Conservation (phyloP, 2,888 invertebrate genomes). For the Dascillus cervinus region DNA sequence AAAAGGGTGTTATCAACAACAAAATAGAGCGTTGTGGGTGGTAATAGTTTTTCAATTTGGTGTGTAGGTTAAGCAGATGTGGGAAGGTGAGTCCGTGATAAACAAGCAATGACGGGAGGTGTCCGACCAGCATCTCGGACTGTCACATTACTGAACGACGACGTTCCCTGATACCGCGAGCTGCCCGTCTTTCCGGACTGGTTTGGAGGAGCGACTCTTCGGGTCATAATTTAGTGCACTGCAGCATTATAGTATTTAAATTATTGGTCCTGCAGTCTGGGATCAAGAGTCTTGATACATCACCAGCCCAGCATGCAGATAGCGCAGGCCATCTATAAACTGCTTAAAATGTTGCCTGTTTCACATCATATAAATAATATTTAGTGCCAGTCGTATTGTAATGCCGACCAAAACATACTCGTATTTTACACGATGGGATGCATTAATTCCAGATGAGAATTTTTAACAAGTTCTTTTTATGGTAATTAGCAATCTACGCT, state of each 20-base stretch:
- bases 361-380: slow-evolving; percentile 20
- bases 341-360: slow-evolving; percentile 21
- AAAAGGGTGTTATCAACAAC: too few species aligned
- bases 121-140: slow-evolving; percentile 16
- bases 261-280: slow-evolving; percentile 23
- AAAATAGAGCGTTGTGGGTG: too few species aligned
- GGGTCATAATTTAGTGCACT: slow-evolving; percentile 22
- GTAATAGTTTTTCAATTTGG: too few species aligned
- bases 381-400: slow-evolving; percentile 19
- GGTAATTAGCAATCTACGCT: slow-evolving; percentile 37
- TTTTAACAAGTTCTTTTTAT: slow-evolving; percentile 23
- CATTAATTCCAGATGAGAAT: slow-evolving; percentile 15
- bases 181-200: slow-evolving; percentile 18
- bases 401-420: slow-evolving; percentile 11
- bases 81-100: slow-evolving; percentile 14
- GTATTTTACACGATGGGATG: slow-evolving; percentile 10
- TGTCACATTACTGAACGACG: slow-evolving; percentile 18
- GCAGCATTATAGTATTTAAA: slow-evolving; percentile 26
- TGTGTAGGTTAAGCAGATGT: too few species aligned
- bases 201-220: slow-evolving; percentile 14
- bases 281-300: slow-evolving; percentile 26
- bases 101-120: slow-evolving; percentile 15
- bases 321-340: slow-evolving; percentile 18
- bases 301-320: slow-evolving; percentile 21
- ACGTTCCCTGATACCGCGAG: slow-evolving; percentile 15